These are phyloP conservation scores for Mionectes macconnelli DNA, from an alignment of 2,113 vertebrate genomes.

Conservation along the genomic window DNA sequence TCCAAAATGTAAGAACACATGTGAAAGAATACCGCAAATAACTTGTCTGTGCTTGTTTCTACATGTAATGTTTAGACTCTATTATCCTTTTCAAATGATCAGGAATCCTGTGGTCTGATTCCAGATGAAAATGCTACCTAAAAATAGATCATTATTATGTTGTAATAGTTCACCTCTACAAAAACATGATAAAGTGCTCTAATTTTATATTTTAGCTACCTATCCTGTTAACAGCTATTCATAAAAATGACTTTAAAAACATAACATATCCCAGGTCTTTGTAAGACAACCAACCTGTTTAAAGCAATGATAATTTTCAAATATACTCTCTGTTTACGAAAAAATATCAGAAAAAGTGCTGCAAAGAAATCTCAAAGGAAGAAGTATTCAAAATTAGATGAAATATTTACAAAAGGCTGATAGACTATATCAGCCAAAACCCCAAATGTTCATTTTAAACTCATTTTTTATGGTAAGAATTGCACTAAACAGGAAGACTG, in stretches of 20 bases:
- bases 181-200: neutral
- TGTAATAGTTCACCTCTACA: neutral
- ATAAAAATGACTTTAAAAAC: neutral
- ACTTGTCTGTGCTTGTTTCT: neutral
- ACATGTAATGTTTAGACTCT: neutral
- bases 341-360: neutral
- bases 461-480: neutral
- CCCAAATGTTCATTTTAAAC: neutral
- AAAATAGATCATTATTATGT: neutral
- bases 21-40: neutral
- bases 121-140: neutral
- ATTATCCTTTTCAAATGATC: neutral
- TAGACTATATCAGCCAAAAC: neutral
- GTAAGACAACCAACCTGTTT: neutral
- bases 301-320: neutral
- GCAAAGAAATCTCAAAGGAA: neutral
- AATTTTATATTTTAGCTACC: neutral
- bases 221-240: neutral
- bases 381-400: neutral
- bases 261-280: neutral
- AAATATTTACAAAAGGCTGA: neutral
- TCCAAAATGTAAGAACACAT: neutral
- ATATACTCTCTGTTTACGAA: neutral
- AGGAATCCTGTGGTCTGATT: neutral
- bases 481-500: neutral